These are phyloP conservation scores for Nematopogon swammerdamellus DNA, from an alignment of 2,888 invertebrate genomes.

Conservation along the genomic window DNA sequence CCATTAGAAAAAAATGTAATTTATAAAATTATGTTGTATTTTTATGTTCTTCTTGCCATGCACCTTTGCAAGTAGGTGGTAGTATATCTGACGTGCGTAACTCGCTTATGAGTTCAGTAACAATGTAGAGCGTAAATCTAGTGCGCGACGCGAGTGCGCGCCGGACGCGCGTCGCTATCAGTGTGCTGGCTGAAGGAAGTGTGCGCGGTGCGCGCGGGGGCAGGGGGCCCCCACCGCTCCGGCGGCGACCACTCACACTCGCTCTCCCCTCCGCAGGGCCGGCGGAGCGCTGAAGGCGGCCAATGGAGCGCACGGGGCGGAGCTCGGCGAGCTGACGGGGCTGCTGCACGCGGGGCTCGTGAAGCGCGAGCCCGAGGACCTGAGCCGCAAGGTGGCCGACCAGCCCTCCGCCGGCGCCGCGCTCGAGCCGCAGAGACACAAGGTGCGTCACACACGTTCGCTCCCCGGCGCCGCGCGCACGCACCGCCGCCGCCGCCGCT, in stretches of 20 bases:
- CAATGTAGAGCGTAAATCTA: no score
- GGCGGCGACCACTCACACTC: constrained; percentile 30
- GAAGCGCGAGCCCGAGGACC: constrained; percentile 80
- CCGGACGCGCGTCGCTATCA: neutral
- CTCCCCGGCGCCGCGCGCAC: constrained; percentile 53
- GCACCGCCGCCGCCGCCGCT: constrained; percentile 38
- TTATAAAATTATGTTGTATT: no score
- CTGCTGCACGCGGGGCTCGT: constrained; percentile 66
- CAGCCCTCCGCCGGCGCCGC: constrained; percentile 54
- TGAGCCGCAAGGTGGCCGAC: constrained; percentile 67
- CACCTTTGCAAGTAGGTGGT: no score
- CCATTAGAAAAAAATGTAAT: no score
- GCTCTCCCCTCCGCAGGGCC: constrained; percentile 63
- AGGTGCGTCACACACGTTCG: constrained; percentile 60
- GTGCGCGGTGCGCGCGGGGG: constrained; percentile 14
- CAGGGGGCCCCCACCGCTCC: constrained; percentile 32
- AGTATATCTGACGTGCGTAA: no score
- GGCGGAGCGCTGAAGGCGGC: constrained; percentile 58
- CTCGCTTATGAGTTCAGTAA: no score
- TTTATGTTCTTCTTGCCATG: no score
- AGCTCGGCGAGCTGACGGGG: constrained; percentile 60
- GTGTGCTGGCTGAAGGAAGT: neutral
- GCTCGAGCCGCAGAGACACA: constrained; percentile 61
- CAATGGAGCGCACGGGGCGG: constrained; percentile 68
- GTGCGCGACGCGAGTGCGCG: no score